Percentiles rank a stretch among this genome's conserved stretches.
Conservation (phyloP, 2,888 invertebrate species). For the Sinotaia quadrata region DNA sequence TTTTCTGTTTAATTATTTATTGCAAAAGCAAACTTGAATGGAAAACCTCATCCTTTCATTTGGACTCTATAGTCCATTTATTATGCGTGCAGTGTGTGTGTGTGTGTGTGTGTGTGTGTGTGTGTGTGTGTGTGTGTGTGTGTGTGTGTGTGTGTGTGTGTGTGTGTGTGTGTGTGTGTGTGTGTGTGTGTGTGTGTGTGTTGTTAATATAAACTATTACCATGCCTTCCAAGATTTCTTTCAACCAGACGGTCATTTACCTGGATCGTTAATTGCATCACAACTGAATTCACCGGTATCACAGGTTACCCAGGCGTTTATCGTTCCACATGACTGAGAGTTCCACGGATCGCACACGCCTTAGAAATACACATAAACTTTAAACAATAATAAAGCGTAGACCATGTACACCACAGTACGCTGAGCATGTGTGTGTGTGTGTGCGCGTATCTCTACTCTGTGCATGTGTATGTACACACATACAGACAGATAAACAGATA, state of each 20-base stretch:
- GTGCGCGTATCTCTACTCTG: too few relatives aligned
- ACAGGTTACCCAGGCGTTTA: slow-evolving; percentile 36
- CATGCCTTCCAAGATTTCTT: too few relatives aligned
- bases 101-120: slow-evolving; percentile 1
- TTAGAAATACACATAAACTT: too few relatives aligned
- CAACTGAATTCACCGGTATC: slow-evolving; percentile 29
- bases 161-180: neutral
- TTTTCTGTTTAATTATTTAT: too few relatives aligned
- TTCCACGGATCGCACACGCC: slow-evolving; percentile 33
- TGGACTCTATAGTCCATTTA: too few relatives aligned
- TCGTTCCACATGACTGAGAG: slow-evolving; percentile 8
- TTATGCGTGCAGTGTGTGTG: neutral
- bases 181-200: neutral
- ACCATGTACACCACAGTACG: too few relatives aligned
- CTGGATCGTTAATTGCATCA: slow-evolving; percentile 22
- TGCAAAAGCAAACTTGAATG: too few relatives aligned
- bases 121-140: slow-evolving; percentile 1
- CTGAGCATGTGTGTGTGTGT: too few relatives aligned
- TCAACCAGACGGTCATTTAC: slow-evolving; percentile 15
- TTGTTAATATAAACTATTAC: neutral
- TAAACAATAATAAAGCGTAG: too few relatives aligned
- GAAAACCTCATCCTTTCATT: too few relatives aligned
- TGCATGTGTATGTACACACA: too few relatives aligned
- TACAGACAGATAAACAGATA: too few relatives aligned
- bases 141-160: slow-evolving; percentile 1